Evolutionary conservation across 2,797 vertebrate species (phyloP).

Genomic region (Siniperca scherzeri): DNA sequence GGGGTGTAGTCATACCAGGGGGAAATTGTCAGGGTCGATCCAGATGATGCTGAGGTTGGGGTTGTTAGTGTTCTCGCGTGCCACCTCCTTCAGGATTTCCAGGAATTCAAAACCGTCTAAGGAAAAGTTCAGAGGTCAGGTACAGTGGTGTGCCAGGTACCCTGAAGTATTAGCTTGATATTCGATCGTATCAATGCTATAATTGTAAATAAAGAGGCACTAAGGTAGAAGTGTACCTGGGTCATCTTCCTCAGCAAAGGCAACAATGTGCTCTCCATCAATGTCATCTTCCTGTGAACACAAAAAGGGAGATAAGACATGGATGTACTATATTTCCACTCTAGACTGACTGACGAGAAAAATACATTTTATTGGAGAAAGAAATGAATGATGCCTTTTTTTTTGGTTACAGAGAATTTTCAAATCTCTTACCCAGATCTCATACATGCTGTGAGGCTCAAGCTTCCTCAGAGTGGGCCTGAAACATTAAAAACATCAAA

Average conservation of each 20-base stretch:
- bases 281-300: constrained; percentile 91
- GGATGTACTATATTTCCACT: neutral
- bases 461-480: constrained; percentile 94
- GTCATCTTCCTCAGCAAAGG: constrained; percentile 94
- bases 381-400: neutral
- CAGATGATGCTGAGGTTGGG: constrained; percentile 95
- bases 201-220: neutral
- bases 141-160: too few relatives aligned
- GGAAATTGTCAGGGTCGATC: constrained; percentile 95
- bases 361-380: neutral
- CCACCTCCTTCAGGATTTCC: constrained; percentile 93
- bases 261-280: constrained; percentile 94
- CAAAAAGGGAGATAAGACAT: neutral
- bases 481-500: constrained; percentile 36
- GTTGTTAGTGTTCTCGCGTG: constrained; percentile 92
- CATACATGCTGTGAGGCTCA: constrained; percentile 94
- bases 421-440: constrained; percentile 90
- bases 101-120: constrained; percentile 94
- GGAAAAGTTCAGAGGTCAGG: constrained; percentile 22
- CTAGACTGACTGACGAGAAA: neutral
- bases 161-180: neutral
- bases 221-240: constrained; percentile 81
- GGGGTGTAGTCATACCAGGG: constrained; percentile 84
- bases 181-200: neutral
- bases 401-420: neutral